Conservation (phyloP, 2,797 vertebrate species). For the Cossypha niveicapilla region DNA sequence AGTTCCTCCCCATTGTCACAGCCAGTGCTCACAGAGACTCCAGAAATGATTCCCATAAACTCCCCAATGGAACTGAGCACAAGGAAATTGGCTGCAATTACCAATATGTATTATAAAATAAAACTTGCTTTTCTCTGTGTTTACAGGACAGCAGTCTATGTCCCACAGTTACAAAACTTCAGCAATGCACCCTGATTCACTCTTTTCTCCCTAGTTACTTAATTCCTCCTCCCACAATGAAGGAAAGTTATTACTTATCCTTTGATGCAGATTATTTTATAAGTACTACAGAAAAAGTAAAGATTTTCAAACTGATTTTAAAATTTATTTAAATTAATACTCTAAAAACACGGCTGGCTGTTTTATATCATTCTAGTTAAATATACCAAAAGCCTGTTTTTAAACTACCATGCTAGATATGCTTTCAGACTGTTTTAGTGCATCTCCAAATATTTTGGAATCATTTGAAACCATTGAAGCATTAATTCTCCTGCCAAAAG, state of each 20-base stretch:
- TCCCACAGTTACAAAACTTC: background rate
- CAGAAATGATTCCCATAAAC: background rate
- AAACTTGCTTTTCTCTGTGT: background rate
- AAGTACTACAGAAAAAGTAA: background rate
- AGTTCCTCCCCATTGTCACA: background rate
- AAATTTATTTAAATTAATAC: background rate
- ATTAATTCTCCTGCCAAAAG: background rate
- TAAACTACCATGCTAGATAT: background rate
- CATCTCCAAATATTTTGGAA: background rate
- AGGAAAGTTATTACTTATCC: background rate
- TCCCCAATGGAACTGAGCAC: background rate
- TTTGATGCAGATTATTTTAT: background rate
- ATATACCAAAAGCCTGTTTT: background rate
- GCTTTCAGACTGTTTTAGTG: background rate
- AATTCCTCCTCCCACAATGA: background rate
- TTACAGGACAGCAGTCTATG: background rate
- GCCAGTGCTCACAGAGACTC: background rate
- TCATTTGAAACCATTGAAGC: background rate
- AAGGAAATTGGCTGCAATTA: background rate
- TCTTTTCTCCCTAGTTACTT: too few species aligned
- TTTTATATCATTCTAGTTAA: background rate
- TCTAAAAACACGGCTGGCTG: background rate
- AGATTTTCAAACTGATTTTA: background rate
- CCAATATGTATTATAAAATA: background rate
- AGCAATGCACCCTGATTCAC: background rate